A percentile compares a stretch with the other conserved stretches of the same genome.
Conservation (phyloP, 2,797 vertebrate genomes). For the Lateolabrax maculatus region DNA sequence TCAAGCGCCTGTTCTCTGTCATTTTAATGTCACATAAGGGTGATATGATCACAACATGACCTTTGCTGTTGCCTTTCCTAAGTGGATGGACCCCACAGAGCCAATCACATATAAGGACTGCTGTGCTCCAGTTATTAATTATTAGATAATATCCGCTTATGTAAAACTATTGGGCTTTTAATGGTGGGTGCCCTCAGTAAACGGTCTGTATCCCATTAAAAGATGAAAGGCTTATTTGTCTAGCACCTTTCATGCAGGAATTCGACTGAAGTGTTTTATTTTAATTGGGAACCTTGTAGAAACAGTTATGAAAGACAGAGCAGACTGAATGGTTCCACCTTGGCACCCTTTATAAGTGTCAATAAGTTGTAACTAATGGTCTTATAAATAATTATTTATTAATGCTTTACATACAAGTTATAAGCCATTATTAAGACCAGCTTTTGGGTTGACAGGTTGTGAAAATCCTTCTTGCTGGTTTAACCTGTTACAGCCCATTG, state of each 20-base stretch:
- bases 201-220: background rate
- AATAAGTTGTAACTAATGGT: background rate
- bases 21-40: background rate
- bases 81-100: background rate
- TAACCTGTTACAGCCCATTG: background rate
- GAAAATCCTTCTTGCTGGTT: background rate
- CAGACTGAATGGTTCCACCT: background rate
- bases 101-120: slow-evolving; percentile 5
- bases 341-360: background rate
- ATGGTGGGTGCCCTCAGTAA: slow-evolving; percentile 19
- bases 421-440: background rate
- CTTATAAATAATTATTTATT: background rate
- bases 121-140: slow-evolving; percentile 48
- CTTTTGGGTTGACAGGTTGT: background rate
- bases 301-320: background rate
- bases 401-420: background rate
- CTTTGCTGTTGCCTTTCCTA: background rate
- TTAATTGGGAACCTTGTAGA: background rate
- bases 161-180: slow-evolving; percentile 43
- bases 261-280: background rate
- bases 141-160: slow-evolving; percentile 35
- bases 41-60: background rate
- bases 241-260: background rate
- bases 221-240: background rate
- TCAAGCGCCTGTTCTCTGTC: background rate